Evolutionary conservation across 2,797 vertebrate genomes (phyloP).

Genomic region (Acrocephalus scirpaceus): DNA sequence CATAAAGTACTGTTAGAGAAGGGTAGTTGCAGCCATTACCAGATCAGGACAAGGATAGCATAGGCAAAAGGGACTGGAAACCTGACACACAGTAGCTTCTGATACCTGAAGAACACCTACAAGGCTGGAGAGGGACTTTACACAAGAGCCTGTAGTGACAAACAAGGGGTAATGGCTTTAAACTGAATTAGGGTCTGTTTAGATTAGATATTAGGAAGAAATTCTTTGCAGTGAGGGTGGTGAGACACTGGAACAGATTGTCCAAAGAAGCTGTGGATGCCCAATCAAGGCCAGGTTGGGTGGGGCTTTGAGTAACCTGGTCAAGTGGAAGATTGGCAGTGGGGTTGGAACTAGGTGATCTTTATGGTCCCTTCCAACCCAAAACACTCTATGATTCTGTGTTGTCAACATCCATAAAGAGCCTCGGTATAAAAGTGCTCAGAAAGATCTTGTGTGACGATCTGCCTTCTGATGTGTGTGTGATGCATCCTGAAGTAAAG

Average conservation of each 20-base stretch:
- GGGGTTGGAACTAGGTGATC: not conserved
- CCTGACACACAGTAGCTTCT: not conserved
- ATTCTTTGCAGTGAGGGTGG: not conserved
- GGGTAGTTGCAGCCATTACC: not conserved
- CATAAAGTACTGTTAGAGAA: not conserved
- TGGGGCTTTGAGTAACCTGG: not conserved
- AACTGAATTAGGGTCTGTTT: not conserved
- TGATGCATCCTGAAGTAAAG: not conserved
- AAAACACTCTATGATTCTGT: not conserved
- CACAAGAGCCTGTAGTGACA: not conserved
- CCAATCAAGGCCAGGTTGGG: not conserved
- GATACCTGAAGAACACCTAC: not conserved
- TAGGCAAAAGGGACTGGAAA: not conserved
- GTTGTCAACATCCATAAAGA: not conserved
- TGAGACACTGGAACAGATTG: not conserved
- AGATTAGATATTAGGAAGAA: not conserved
- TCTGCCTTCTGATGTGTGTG: not conserved
- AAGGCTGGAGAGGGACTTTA: not conserved
- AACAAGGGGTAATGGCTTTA: not conserved
- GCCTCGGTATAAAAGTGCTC: not conserved
- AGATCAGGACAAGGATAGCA: not conserved
- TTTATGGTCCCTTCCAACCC: not conserved
- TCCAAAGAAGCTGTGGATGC: not conserved
- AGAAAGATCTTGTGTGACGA: not conserved
- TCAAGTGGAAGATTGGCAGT: not conserved